These are phyloP conservation scores for Rhinoderma darwinii DNA, from an alignment of 2,113 vertebrate species.

Conservation along the genomic window DNA sequence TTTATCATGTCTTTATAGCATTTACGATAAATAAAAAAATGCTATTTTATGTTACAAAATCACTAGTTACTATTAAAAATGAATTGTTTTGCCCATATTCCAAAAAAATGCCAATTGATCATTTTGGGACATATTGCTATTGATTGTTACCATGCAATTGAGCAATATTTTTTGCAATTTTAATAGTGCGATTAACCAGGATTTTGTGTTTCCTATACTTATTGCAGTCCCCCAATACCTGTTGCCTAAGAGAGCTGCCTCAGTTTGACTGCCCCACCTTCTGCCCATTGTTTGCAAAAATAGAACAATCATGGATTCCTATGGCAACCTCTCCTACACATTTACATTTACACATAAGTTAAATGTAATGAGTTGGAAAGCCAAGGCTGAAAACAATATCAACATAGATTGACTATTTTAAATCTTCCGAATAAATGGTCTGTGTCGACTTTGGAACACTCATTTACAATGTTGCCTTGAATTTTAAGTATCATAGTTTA, in stretches of 20 bases:
- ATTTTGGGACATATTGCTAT: neutral
- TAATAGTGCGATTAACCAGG: neutral
- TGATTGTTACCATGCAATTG: neutral
- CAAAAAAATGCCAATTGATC: neutral
- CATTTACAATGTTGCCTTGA: neutral
- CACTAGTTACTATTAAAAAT: neutral
- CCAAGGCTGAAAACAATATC: neutral
- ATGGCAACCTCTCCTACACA: slow-evolving; percentile 29
- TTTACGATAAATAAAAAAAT: neutral
- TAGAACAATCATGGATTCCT: slow-evolving; percentile 25
- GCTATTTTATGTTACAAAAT: neutral
- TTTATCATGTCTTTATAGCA: neutral
- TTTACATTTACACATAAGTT: slow-evolving; percentile 12
- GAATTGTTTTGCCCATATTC: neutral
- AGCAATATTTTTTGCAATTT: neutral
- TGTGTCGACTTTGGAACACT: neutral
- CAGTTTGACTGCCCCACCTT: neutral
- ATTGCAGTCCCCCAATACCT: neutral
- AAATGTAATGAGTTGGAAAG: neutral
- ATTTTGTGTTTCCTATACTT: neutral
- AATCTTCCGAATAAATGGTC: neutral
- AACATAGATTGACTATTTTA: neutral
- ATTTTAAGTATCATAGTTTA: neutral
- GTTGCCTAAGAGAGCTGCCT: neutral
- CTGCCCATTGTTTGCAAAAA: neutral